phyloP scores from a whole-genome alignment of 2,888 invertebrate species.

The Physocephala rufipes region DNA sequence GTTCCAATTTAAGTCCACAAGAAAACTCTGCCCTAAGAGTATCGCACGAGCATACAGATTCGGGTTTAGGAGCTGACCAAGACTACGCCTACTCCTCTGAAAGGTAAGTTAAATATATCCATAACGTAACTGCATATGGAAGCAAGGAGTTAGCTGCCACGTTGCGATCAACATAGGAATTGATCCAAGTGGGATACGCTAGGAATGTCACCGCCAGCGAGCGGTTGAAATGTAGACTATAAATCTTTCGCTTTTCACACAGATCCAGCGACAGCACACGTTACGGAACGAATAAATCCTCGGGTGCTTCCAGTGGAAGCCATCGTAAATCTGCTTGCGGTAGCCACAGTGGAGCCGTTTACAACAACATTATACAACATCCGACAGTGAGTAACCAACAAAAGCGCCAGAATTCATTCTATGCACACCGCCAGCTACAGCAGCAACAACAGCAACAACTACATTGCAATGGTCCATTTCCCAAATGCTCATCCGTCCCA shows the following conservation, averaged over 20 bases:
- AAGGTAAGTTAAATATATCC: slow-evolving; percentile 68
- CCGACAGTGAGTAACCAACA: slow-evolving; percentile 65
- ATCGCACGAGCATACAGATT: slow-evolving; percentile 81
- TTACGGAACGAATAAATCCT: slow-evolving; percentile 67
- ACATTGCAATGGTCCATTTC: background rate
- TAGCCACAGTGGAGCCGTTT: slow-evolving; percentile 46
- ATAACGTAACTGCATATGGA: no score
- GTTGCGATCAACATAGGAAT: no score
- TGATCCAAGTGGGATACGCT: no score
- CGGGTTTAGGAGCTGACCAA: slow-evolving; percentile 79
- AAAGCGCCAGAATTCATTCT: slow-evolving; percentile 50
- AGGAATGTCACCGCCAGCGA: background rate
- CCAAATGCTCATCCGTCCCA: no score
- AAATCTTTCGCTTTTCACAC: slow-evolving; percentile 2
- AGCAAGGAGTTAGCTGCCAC: no score
- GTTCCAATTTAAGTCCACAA: slow-evolving; percentile 64
- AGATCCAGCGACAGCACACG: slow-evolving; percentile 72
- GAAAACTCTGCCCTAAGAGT: slow-evolving; percentile 68
- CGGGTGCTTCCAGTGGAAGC: slow-evolving; percentile 65
- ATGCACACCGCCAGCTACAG: slow-evolving; percentile 57
- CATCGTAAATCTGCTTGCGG: slow-evolving; percentile 60
- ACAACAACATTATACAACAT: slow-evolving; percentile 61
- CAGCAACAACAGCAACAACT: slow-evolving; percentile 54
- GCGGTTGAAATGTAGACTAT: background rate
- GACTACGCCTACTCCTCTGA: slow-evolving; percentile 78